Percentiles rank a stretch among this genome's conserved stretches.
phyloP scores from a whole-genome alignment of 2,888 invertebrate genomes.

The Anaspis maculata region DNA sequence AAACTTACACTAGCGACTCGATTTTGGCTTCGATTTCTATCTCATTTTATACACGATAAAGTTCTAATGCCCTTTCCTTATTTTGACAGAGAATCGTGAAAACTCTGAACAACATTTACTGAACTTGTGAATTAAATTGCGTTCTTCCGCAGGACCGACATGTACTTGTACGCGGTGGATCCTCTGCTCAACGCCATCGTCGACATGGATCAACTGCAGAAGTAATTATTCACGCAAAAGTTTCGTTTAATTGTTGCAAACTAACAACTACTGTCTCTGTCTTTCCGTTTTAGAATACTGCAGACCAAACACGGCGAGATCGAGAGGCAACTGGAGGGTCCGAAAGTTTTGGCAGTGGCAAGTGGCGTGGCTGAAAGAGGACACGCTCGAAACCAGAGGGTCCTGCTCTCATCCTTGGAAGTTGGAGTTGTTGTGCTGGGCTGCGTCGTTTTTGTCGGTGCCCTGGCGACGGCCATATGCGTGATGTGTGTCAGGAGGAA shows the following conservation, averaged over 20 bases:
- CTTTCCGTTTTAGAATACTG: conserved; percentile 48
- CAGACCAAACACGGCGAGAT: conserved; percentile 52
- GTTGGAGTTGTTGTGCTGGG: conserved; percentile 73
- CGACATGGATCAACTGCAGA: conserved; percentile 69
- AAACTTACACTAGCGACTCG: no score
- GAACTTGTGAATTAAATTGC: no score
- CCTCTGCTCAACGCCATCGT: conserved; percentile 72
- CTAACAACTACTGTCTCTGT: background rate
- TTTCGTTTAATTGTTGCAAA: conserved; percentile 1
- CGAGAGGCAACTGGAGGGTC: conserved; percentile 56
- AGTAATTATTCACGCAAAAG: conserved; percentile 42
- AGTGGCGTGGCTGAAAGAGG: conserved; percentile 33
- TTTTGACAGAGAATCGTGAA: no score
- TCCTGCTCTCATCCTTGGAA: conserved; percentile 61
- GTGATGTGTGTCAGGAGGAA: conserved; percentile 59
- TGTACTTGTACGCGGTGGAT: conserved; percentile 80
- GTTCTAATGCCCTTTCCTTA: no score
- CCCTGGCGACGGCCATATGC: conserved; percentile 69
- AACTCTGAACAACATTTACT: no score
- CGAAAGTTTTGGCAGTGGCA: conserved; percentile 56
- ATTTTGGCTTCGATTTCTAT: no score
- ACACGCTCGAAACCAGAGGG: conserved; percentile 41
- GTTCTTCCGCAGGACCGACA: conserved; percentile 61
- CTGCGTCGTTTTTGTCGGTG: conserved; percentile 73
- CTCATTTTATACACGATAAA: no score